Conservation (phyloP, 2,797 vertebrate genomes). For the Antennarius maculatus region DNA sequence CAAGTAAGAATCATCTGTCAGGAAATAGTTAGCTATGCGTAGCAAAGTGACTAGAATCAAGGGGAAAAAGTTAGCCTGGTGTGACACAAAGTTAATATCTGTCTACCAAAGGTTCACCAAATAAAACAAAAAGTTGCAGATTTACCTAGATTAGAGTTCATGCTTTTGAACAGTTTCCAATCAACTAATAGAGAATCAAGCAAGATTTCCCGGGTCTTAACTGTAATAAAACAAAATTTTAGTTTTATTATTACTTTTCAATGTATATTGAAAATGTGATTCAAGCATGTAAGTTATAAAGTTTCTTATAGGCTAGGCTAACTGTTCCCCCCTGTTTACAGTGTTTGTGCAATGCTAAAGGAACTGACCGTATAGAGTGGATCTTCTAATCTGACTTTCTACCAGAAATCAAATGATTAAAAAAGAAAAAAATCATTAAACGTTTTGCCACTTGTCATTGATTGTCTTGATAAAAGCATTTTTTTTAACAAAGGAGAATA, state of each 20-base stretch:
- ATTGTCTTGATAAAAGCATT: constrained; percentile 32
- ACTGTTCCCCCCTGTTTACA: not conserved
- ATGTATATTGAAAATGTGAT: not conserved
- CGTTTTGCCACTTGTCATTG: constrained; percentile 11
- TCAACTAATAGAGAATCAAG: not conserved
- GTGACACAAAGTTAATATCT: not conserved
- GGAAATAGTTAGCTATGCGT: constrained; percentile 1
- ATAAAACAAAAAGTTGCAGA: not conserved
- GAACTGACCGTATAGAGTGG: not conserved
- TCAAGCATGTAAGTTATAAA: no score
- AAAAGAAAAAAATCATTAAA: not conserved
- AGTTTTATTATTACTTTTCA: not conserved
- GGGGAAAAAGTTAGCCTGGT: not conserved
- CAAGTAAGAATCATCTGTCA: constrained; percentile 7
- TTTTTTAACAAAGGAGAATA: constrained; percentile 2
- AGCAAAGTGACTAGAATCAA: constrained; percentile 1
- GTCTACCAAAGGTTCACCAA: not conserved
- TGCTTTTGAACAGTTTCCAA: not conserved
- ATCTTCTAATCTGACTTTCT: not conserved
- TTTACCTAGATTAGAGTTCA: not conserved
- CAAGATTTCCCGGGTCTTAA: not conserved
- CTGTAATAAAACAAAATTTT: not conserved
- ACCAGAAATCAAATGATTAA: constrained; percentile 6
- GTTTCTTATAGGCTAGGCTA: not conserved
- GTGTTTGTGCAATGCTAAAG: constrained; percentile 9